These are phyloP conservation scores for Heteromyza rotundicornis DNA, from an alignment of 2,888 invertebrate genomes.

Conservation along the genomic window DNA sequence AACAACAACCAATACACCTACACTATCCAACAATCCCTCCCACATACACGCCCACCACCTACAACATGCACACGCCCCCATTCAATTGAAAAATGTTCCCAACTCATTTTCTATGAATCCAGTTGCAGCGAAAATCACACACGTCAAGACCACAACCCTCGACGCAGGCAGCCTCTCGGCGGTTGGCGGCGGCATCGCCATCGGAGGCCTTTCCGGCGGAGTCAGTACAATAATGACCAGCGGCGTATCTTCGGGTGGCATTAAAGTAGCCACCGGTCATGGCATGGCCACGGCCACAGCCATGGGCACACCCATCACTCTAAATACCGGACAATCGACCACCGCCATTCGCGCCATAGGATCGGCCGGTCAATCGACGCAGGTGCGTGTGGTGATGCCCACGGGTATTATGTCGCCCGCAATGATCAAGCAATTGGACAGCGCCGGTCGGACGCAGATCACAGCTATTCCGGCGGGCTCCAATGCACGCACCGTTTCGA, in stretches of 20 bases:
- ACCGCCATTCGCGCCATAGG: conserved; percentile 54
- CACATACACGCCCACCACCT: conserved; percentile 33
- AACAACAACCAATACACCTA: conserved; percentile 31
- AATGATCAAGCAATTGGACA: conserved; percentile 66
- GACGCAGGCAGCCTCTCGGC: conserved; percentile 25
- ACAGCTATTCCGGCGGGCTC: conserved; percentile 59
- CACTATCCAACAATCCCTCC: conserved; percentile 42
- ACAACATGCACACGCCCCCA: no score
- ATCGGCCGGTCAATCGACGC: conserved; percentile 58
- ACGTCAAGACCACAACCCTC: conserved; percentile 63
- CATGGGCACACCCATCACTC: conserved; percentile 46
- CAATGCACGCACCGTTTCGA: conserved; percentile 54
- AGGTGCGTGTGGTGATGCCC: conserved; percentile 59
- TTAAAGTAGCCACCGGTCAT: conserved; percentile 48
- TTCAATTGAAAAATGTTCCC: no score
- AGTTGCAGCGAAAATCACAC: conserved; percentile 65
- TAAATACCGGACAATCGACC: conserved; percentile 49
- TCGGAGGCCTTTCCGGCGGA: no score
- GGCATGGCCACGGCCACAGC: conserved; percentile 30
- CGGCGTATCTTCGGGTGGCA: conserved; percentile 35
- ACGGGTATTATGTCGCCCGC: conserved; percentile 62
- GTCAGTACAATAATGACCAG: conserved; percentile 38
- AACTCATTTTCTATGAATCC: no score
- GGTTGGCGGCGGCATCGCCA: conserved; percentile 30
- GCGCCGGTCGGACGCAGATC: conserved; percentile 58